A percentile compares a stretch with the other conserved stretches of the same genome.
Conservation (phyloP, 2,888 invertebrate genomes). For the Ligdia adustata region DNA sequence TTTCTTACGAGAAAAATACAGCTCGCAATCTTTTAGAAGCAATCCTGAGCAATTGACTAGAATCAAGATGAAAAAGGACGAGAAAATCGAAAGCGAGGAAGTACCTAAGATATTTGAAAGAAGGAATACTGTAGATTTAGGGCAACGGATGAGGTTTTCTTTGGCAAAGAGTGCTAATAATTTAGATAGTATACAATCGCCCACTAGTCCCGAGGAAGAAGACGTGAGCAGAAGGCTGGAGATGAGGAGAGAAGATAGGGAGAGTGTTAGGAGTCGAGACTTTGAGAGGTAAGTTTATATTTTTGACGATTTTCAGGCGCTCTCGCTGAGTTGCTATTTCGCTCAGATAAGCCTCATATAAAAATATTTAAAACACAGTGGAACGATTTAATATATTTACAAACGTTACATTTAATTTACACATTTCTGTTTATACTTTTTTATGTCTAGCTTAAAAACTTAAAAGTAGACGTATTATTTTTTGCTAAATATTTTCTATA, state of each 20-base stretch:
- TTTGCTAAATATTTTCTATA: too few relatives aligned
- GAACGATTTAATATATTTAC: too few relatives aligned
- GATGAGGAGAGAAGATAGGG: slow-evolving; percentile 14
- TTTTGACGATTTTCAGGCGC: background rate
- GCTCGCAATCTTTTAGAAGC: slow-evolving; percentile 91
- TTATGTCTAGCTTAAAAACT: too few relatives aligned
- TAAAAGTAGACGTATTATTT: too few relatives aligned
- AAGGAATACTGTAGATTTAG: slow-evolving; percentile 76
- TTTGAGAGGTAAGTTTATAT: slow-evolving; percentile 52
- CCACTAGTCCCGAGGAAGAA: slow-evolving; percentile 38
- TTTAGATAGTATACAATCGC: slow-evolving; percentile 66
- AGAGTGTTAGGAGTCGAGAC: slow-evolving; percentile 35
- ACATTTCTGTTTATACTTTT: too few relatives aligned
- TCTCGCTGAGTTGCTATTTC: too few relatives aligned
- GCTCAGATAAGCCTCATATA: too few relatives aligned
- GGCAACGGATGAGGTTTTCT: slow-evolving; percentile 72
- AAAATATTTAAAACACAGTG: too few relatives aligned
- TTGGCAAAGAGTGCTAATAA: slow-evolving; percentile 70
- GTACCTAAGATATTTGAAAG: slow-evolving; percentile 72
- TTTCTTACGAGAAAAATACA: slow-evolving; percentile 93
- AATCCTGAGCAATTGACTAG: slow-evolving; percentile 80
- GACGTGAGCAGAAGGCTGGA: slow-evolving; percentile 24
- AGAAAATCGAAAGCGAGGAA: slow-evolving; percentile 52
- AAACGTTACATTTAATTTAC: too few relatives aligned
- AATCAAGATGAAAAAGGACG: slow-evolving; percentile 69